phyloP scores from a whole-genome alignment of 1,140 invertebrate species.

The Rhagoletis pomonella region DNA sequence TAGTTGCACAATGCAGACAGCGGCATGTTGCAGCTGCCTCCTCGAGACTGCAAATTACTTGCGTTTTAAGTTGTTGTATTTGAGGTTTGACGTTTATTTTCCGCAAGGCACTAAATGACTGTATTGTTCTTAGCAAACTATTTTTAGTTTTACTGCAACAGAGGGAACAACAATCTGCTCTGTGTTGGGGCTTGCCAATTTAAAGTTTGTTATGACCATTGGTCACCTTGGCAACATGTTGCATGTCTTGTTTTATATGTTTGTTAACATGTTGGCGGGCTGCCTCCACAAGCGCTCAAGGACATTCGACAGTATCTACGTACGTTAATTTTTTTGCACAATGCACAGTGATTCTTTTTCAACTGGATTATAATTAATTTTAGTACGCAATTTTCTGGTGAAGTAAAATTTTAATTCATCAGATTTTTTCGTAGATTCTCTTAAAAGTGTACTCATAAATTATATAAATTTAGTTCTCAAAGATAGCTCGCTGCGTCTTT shows the following conservation, averaged over 20 bases:
- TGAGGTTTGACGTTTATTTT: conserved; percentile 24
- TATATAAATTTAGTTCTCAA: no score
- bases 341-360: not conserved
- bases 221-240: conserved; percentile 50
- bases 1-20: not conserved
- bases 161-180: not conserved
- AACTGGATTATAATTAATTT: not conserved
- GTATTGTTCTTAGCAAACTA: not conserved
- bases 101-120: conserved; percentile 6
- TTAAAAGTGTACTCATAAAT: no score
- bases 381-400: no score
- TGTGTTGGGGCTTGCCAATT: conserved; percentile 8
- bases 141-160: not conserved
- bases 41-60: not conserved
- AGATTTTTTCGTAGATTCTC: no score
- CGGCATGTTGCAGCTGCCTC: conserved; percentile 16
- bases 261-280: not conserved
- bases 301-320: not conserved
- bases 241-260: conserved; percentile 19
- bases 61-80: not conserved
- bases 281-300: not conserved
- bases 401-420: no score
- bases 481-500: no score
- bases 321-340: not conserved
- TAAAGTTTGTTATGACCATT: conserved; percentile 49